Conservation (phyloP, 2,888 invertebrate genomes). For the Chrysolina oricalcia region DNA sequence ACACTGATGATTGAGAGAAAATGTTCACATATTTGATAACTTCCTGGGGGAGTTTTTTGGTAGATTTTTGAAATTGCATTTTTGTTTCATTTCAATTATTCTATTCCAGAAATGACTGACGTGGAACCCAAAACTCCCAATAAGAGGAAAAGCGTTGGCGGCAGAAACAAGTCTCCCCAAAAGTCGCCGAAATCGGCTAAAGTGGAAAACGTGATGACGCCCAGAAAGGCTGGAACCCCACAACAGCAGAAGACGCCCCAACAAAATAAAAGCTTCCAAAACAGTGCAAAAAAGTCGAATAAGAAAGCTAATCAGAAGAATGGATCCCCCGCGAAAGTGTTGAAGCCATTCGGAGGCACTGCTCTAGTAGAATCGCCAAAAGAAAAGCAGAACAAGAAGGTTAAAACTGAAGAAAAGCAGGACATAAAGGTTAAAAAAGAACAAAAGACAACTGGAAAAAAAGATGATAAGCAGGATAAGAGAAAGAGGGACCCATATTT, state of each 20-base stretch:
- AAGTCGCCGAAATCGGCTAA: slow-evolving; percentile 37
- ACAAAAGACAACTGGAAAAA: not conserved
- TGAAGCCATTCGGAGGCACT: slow-evolving; percentile 38
- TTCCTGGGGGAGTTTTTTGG: not conserved
- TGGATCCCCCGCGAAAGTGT: slow-evolving; percentile 11
- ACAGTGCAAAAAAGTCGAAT: slow-evolving; percentile 29
- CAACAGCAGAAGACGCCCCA: slow-evolving; percentile 32
- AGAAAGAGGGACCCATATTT: not conserved
- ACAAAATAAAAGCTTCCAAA: slow-evolving; percentile 20
- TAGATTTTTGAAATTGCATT: not conserved
- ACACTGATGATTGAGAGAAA: too few relatives aligned
- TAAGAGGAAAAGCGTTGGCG: slow-evolving; percentile 42
- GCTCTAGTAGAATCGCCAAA: slow-evolving; percentile 26
- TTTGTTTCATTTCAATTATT: not conserved
- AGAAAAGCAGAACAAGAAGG: not conserved
- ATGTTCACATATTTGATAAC: too few relatives aligned
- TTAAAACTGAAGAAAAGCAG: not conserved
- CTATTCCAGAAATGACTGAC: slow-evolving; percentile 42
- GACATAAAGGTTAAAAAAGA: not conserved
- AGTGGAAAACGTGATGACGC: slow-evolving; percentile 41
- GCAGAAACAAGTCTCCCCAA: not conserved
- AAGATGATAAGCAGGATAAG: slow-evolving; percentile 17
- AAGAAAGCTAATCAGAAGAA: slow-evolving; percentile 28
- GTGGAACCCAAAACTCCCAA: slow-evolving; percentile 40
- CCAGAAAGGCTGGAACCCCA: slow-evolving; percentile 23